Conservation (phyloP, 2,797 vertebrate species). For the Myotis myotis region DNA sequence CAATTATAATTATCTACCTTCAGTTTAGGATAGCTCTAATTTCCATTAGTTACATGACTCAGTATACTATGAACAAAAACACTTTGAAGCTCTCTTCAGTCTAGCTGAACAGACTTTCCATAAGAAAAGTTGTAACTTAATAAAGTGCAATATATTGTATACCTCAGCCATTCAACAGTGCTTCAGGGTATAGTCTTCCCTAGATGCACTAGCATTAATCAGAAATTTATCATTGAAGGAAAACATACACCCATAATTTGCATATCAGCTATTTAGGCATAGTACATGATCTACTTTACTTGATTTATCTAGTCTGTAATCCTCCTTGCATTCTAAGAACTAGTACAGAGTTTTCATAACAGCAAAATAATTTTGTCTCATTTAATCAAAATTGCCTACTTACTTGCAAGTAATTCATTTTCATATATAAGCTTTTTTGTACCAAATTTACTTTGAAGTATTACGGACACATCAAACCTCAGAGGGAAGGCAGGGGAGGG, state of each 20-base stretch:
- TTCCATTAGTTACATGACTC: not conserved
- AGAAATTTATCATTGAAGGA: slow-evolving; percentile 51
- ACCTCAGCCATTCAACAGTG: slow-evolving; percentile 25
- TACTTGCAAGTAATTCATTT: slow-evolving; percentile 50
- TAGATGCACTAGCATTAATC: slow-evolving; percentile 40
- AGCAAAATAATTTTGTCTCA: not conserved
- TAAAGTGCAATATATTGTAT: not conserved
- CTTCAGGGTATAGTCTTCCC: slow-evolving; percentile 44
- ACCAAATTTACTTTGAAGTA: slow-evolving; percentile 59
- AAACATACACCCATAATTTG: slow-evolving; percentile 58
- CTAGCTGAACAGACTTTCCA: not conserved
- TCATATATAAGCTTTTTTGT: slow-evolving; percentile 36
- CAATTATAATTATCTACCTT: not conserved
- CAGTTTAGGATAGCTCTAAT: not conserved
- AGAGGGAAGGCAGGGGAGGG: no score
- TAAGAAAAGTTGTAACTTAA: slow-evolving; percentile 46
- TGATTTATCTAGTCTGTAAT: slow-evolving; percentile 50
- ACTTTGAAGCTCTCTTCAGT: not conserved
- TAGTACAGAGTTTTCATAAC: slow-evolving; percentile 45
- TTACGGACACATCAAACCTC: not conserved
- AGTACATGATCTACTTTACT: slow-evolving; percentile 52
- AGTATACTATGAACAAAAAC: slow-evolving; percentile 20
- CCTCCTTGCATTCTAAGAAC: slow-evolving; percentile 61
- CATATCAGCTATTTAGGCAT: slow-evolving; percentile 67
- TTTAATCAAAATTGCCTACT: slow-evolving; percentile 51